Conservation (phyloP, 2,113 vertebrate species). For the Laterallus jamaicensis region DNA sequence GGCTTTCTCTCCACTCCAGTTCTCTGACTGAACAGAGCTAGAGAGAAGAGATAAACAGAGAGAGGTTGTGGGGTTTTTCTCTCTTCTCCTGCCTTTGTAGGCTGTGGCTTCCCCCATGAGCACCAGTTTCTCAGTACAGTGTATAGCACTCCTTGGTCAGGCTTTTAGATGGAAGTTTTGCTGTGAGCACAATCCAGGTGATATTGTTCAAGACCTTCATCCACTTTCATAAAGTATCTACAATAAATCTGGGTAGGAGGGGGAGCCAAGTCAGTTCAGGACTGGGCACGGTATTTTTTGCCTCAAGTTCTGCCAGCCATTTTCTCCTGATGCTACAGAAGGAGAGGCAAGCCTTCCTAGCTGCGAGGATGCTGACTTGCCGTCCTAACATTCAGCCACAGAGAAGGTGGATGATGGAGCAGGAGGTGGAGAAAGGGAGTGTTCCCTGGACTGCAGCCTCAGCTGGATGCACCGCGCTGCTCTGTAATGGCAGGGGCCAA, state of each 20-base stretch:
- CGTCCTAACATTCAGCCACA: fast-evolving
- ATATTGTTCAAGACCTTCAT: not conserved
- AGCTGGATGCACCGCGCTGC: not conserved
- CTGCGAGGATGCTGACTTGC: not conserved
- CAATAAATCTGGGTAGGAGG: not conserved
- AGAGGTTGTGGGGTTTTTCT: not conserved
- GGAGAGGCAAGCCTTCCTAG: not conserved
- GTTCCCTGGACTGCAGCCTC: not conserved
- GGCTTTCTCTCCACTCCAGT: not conserved
- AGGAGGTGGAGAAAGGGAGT: not conserved
- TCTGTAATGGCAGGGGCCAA: not conserved
- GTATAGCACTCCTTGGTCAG: not conserved
- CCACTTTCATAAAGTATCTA: not conserved
- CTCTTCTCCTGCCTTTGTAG: not conserved
- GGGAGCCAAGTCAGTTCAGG: not conserved
- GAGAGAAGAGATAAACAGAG: not conserved
- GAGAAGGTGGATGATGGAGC: not conserved
- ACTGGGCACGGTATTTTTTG: not conserved
- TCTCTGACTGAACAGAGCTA: not conserved
- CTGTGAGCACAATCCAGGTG: not conserved
- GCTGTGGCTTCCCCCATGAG: not conserved
- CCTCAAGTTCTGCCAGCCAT: not conserved
- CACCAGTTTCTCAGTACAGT: not conserved
- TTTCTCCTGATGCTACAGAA: not conserved
- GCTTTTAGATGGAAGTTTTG: not conserved